A percentile compares a stretch with the other conserved stretches of the same genome.
Conservation (phyloP, 2,113 vertebrate genomes). For the Amazona vittata region DNA sequence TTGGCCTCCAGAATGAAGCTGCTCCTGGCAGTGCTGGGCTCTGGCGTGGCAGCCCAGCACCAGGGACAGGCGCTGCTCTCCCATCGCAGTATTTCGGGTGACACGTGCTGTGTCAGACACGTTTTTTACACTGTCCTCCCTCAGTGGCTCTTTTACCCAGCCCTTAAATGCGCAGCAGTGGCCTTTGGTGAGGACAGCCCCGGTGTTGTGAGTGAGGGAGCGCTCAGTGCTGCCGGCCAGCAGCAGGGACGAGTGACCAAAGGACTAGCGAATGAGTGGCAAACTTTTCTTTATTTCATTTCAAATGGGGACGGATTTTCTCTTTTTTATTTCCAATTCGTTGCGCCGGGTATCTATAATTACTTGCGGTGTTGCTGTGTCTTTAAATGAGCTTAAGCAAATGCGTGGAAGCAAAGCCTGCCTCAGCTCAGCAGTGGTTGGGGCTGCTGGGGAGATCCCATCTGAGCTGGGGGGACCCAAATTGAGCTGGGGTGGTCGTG, state of each 20-base stretch:
- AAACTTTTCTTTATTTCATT: constrained; percentile 13
- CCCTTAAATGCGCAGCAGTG: not conserved
- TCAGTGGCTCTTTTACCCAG: not conserved
- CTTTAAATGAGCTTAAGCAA: constrained; percentile 66
- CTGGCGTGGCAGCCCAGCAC: not conserved
- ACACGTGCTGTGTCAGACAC: not conserved
- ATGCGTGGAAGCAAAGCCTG: constrained; percentile 54
- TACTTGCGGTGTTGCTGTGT: constrained; percentile 47
- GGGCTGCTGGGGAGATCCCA: not conserved
- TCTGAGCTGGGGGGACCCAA: not conserved
- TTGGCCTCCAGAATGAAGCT: not conserved
- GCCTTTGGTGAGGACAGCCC: not conserved
- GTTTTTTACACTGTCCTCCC: rapidly evolving
- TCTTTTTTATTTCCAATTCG: not conserved
- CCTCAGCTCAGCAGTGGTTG: constrained; percentile 32
- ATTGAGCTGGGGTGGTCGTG: not conserved
- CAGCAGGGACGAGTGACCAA: not conserved
- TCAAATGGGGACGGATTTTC: not conserved
- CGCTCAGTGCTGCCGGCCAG: not conserved
- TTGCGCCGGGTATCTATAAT: not conserved
- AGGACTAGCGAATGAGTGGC: not conserved
- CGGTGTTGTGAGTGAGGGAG: not conserved
- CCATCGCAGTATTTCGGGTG: rapidly evolving
- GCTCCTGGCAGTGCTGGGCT: not conserved
- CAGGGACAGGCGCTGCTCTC: rapidly evolving